Conservation (phyloP, 2,888 invertebrate genomes). For the Bellardia pandia region DNA sequence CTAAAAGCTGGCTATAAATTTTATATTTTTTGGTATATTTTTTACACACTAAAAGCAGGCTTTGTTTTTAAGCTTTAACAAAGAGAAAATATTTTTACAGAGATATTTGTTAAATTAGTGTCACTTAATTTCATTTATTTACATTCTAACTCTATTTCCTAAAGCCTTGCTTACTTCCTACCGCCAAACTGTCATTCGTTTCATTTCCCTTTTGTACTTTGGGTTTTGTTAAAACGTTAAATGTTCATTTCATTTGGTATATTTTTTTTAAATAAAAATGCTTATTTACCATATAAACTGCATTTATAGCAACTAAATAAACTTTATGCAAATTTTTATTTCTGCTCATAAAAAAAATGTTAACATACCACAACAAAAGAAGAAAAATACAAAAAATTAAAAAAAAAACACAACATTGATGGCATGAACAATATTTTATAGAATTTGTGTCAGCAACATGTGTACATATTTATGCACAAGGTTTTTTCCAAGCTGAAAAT, state of each 20-base stretch:
- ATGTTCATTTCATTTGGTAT: conserved; percentile 2
- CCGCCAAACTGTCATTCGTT: background rate
- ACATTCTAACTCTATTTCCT: conserved; percentile 12
- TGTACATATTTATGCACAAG: background rate
- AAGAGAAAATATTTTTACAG: background rate
- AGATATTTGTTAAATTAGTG: conserved; percentile 3
- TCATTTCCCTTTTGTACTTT: background rate
- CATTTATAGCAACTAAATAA: conserved; percentile 57
- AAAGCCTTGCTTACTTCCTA: background rate
- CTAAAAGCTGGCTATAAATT: conserved; percentile 8
- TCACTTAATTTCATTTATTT: conserved; percentile 17
- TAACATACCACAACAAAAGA: background rate
- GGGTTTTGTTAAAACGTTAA: conserved; percentile 25
- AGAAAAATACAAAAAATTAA: background rate
- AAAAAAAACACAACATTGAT: background rate
- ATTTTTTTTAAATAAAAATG: conserved; percentile 9
- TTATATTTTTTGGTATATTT: background rate
- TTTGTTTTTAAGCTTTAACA: background rate
- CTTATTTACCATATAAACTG: conserved; percentile 35
- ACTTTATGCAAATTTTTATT: conserved; percentile 61
- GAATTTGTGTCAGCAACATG: conserved; percentile 53
- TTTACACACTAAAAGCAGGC: background rate
- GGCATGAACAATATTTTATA: background rate
- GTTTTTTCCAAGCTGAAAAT: conserved; percentile 14
- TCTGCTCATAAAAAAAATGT: conserved; percentile 42